Evolutionary conservation across 2,113 vertebrate species (phyloP).

Genomic region (Brachypodius melanocephalos): DNA sequence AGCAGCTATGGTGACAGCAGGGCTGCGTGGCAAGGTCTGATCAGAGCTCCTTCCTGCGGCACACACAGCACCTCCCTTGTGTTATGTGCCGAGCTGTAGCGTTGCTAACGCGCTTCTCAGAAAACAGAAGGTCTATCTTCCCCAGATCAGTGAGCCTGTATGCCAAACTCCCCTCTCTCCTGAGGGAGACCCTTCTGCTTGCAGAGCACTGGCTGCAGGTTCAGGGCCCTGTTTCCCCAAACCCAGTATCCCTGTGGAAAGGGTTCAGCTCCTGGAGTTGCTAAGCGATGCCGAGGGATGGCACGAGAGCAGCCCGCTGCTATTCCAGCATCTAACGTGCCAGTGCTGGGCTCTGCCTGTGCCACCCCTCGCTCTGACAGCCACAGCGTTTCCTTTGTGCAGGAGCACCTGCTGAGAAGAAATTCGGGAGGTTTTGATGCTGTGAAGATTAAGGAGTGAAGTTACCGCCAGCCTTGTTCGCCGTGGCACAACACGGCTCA

Average conservation of each 20-base stretch:
- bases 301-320: not conserved
- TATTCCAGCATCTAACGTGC: fast-evolving
- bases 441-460: not conserved
- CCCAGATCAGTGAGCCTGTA: not conserved
- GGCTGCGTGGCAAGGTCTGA: not conserved
- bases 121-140: not conserved
- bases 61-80: fast-evolving
- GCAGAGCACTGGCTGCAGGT: not conserved
- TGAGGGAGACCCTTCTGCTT: no score
- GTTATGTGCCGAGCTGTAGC: no score
- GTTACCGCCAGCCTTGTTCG: not conserved
- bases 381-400: fast-evolving
- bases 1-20: not conserved
- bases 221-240: not conserved
- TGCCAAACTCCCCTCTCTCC: no score
- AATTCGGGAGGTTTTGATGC: not conserved
- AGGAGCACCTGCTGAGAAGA: not conserved
- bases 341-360: not conserved
- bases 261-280: not conserved
- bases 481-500: fast-evolving
- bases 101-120: fast-evolving
- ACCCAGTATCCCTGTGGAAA: not conserved
- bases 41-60: not conserved
- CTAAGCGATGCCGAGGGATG: fast-evolving
- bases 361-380: not conserved